Conservation (phyloP, 1,140 invertebrate genomes). For the Phocides pigmalion region DNA sequence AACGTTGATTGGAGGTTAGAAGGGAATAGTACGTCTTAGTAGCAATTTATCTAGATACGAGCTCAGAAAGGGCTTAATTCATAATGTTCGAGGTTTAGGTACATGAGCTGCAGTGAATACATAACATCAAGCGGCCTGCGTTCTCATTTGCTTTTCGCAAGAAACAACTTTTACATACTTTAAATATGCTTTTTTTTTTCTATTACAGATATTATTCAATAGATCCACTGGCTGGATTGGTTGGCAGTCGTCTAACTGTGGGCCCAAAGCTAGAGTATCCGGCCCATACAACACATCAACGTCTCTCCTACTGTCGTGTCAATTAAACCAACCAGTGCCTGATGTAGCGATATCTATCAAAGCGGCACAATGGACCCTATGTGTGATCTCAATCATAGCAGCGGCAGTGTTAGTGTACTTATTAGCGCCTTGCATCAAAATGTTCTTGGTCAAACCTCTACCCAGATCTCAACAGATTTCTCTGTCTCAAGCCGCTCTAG, state of each 20-base stretch:
- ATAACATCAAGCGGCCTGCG: too few species aligned
- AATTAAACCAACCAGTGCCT: constrained; percentile 46
- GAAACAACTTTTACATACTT: not conserved
- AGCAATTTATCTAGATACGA: too few species aligned
- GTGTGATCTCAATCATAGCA: constrained; percentile 62
- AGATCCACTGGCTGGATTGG: constrained; percentile 69
- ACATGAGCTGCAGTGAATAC: too few species aligned
- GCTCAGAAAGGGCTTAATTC: too few species aligned
- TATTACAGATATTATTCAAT: constrained; percentile 72
- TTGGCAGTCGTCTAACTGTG: constrained; percentile 63
- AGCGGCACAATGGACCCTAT: constrained; percentile 71
- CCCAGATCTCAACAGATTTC: constrained; percentile 64
- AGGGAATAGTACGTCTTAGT: too few species aligned
- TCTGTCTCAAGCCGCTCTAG: constrained; percentile 63
- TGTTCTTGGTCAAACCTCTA: constrained; percentile 51
- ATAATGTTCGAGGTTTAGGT: too few species aligned
- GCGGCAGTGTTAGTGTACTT: constrained; percentile 61
- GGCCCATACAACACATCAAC: constrained; percentile 58
- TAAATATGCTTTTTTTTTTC: constrained; percentile 21
- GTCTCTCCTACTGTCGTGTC: constrained; percentile 50
- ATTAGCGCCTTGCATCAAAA: constrained; percentile 65
- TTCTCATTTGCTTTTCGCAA: too few species aligned
- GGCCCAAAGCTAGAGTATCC: constrained; percentile 50
- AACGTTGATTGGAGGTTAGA: too few species aligned
- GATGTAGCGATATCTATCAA: constrained; percentile 66